Evolutionary conservation across 2,113 vertebrate species (phyloP), one percentile per base, ranked within the genome.

Genomic region (Tupaia chinensis): DNA sequence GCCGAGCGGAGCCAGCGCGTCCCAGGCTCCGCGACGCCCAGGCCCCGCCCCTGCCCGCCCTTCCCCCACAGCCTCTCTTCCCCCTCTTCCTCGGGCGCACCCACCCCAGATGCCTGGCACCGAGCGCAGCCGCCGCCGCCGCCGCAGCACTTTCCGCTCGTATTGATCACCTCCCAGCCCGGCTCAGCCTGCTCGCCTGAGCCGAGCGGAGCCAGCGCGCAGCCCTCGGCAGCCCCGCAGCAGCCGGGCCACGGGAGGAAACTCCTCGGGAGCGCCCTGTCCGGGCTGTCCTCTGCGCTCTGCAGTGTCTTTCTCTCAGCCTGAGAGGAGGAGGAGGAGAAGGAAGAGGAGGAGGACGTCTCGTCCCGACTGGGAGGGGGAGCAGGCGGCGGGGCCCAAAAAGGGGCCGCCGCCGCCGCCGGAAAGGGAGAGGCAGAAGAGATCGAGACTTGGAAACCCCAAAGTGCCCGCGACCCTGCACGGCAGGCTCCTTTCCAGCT

Each of bases 401-500:
- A 96, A 94, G 89, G 89, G 95, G 95, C 88, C 96, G 96, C 96
- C 91, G 87, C 94, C 97, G 96, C 98, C 97, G 95, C 96, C 97
- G 98, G 96, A 98, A 91, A 97, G 97, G 97, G 95, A 98, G 96
- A 92, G 92, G 97, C 96, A 94, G 97, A 96, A 98, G 97, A 95
- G 95, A 96, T 83, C 95, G 96, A 97, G 98, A 98, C 98, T 98
- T 96, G 98, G 98, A 98, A 98, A 97, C 95, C 98, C 97, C 91
- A 95, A 98, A 98, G 98, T 98, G 98, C 97, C 97, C 97, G 98
- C 98, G 77, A 97, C 98, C 96, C 98, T 98, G 98, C 98, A 93
- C 97, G 82, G 98, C 98, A 98, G 98, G 98, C 97, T 97, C 95
- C 97, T 98, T 98, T 98, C 98, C 98, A 98, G 98, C 99, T 99